phyloP scores from a whole-genome alignment of 2,888 invertebrate species.

The Phymatocera aterrima region DNA sequence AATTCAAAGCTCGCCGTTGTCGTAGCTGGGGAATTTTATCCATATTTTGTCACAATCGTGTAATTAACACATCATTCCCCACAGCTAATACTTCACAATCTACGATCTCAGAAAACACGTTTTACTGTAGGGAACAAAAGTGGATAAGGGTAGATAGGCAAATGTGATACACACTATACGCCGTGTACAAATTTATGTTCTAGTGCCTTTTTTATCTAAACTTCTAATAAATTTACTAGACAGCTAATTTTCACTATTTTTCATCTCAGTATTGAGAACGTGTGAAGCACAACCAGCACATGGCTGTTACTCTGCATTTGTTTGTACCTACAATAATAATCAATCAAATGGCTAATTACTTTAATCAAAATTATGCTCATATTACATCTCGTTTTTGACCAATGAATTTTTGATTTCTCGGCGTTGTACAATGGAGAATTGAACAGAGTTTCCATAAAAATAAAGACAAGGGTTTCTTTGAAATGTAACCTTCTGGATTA shows the following conservation, averaged over 20 bases:
- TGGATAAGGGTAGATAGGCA: slow-evolving; percentile 11
- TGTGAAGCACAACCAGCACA: not conserved
- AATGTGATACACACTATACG: not conserved
- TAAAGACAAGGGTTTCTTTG: too few relatives aligned
- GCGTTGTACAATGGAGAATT: not conserved
- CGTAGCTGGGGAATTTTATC: not conserved
- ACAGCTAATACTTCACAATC: not conserved
- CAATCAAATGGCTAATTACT: not conserved
- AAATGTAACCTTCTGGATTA: not conserved
- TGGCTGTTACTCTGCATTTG: not conserved
- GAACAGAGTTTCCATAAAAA: not conserved
- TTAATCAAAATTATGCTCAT: not conserved
- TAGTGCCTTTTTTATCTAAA: not conserved
- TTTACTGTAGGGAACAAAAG: not conserved
- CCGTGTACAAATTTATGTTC: not conserved
- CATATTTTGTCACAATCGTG: not conserved
- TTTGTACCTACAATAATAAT: not conserved
- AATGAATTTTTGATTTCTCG: not conserved
- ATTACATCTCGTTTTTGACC: not conserved
- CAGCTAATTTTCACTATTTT: not conserved
- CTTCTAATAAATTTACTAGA: not conserved
- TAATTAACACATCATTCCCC: not conserved
- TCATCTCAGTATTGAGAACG: not conserved
- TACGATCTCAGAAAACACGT: not conserved
- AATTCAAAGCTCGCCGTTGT: not conserved